A percentile compares a stretch with the other conserved stretches of the same genome.
These are phyloP conservation scores for Acomys russatus DNA, from an alignment of 2,797 vertebrate species.

Conservation along the genomic window DNA sequence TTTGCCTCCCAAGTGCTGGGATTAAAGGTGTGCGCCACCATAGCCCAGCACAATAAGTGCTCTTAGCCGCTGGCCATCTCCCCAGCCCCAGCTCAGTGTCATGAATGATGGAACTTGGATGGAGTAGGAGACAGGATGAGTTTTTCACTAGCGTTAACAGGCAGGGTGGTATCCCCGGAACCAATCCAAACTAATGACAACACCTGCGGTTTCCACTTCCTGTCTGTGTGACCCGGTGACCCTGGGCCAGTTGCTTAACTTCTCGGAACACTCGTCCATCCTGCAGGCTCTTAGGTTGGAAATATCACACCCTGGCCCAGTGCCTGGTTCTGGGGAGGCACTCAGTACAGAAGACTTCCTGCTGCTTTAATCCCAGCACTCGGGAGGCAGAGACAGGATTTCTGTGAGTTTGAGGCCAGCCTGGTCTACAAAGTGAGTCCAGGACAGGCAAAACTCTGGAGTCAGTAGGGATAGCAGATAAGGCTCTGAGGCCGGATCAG, in stretches of 20 bases:
- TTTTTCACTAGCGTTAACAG: neutral
- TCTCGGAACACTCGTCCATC: neutral
- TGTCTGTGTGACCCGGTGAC: neutral
- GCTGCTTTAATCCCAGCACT: neutral
- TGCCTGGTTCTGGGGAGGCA: neutral
- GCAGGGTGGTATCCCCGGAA: neutral
- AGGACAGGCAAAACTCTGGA: neutral
- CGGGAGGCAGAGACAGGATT: too few species aligned
- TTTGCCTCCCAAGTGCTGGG: too few species aligned
- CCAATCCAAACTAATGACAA: neutral
- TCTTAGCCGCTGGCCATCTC: neutral
- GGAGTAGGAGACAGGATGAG: neutral
- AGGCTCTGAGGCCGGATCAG: neutral
- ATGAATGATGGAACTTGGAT: neutral
- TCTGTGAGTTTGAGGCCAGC: too few species aligned
- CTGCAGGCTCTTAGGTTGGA: neutral
- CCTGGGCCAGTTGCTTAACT: neutral
- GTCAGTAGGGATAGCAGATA: neutral
- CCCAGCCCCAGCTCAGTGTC: neutral
- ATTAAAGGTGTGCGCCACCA: too few species aligned
- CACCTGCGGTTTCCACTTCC: neutral
- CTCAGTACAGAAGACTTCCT: slow-evolving; percentile 9
- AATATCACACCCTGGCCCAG: neutral
- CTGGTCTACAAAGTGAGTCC: too few species aligned
- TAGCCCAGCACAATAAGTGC: neutral